These are phyloP conservation scores for Heteromurus nitidus DNA, from an alignment of 2,888 invertebrate genomes.

Conservation along the genomic window DNA sequence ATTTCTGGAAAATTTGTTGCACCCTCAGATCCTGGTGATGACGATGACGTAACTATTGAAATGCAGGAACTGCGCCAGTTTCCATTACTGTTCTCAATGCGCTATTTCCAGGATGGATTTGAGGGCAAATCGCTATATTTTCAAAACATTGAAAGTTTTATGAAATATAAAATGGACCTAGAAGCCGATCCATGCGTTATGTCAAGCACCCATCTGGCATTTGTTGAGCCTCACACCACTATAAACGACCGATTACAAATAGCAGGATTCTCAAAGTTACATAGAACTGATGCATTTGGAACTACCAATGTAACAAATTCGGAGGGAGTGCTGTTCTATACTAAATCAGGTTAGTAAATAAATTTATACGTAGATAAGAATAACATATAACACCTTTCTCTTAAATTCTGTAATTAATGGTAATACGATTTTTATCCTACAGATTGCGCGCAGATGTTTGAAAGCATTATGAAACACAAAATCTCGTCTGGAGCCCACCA, in stretches of 20 bases:
- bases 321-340: slow-evolving; percentile 11
- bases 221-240: slow-evolving; percentile 33
- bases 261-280: background rate
- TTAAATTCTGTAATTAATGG: background rate
- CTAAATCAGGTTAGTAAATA: background rate
- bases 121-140: slow-evolving; percentile 22
- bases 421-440: background rate
- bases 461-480: background rate
- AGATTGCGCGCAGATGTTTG: background rate
- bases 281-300: background rate
- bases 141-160: slow-evolving; percentile 56
- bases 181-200: slow-evolving; percentile 15
- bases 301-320: background rate
- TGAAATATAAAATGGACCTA: background rate
- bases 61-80: slow-evolving; percentile 11
- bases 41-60: slow-evolving; percentile 44
- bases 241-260: background rate
- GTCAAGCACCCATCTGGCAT: background rate
- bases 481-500: background rate
- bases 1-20: slow-evolving; percentile 52
- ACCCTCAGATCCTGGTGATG: background rate
- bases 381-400: background rate
- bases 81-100: slow-evolving; percentile 22
- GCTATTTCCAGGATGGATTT: slow-evolving; percentile 49
- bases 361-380: background rate